These are phyloP conservation scores for Progne subis DNA, from an alignment of 2,113 vertebrate genomes.

Conservation along the genomic window DNA sequence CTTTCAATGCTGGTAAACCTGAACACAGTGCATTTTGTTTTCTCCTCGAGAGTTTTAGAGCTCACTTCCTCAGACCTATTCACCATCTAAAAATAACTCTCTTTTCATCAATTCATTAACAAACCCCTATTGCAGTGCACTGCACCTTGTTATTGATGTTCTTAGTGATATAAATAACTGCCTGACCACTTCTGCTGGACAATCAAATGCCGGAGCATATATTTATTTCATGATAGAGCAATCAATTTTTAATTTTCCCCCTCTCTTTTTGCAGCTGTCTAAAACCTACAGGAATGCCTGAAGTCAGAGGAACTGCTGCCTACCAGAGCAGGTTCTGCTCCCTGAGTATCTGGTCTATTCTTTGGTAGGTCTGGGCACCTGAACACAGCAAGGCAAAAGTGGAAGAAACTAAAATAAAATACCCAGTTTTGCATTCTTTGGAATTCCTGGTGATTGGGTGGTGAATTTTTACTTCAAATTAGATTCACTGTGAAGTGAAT, in stretches of 20 bases:
- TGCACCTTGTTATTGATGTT: not conserved
- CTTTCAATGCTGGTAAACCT: not conserved
- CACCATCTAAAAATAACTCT: constrained; percentile 33
- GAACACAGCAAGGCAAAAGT: not conserved
- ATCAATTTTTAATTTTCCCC: not conserved
- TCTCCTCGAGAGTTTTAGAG: not conserved
- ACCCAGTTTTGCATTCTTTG: not conserved
- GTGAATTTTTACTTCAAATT: not conserved
- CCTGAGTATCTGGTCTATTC: not conserved
- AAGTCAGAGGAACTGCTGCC: not conserved
- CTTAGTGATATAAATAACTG: not conserved
- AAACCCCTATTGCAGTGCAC: not conserved
- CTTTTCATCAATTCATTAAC: constrained; percentile 7
- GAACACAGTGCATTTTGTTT: not conserved
- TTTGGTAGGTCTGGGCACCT: not conserved
- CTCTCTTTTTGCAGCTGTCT: not conserved
- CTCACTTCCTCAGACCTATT: not conserved
- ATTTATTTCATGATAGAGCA: not conserved
- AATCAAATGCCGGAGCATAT: not conserved
- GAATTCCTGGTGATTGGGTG: not conserved
- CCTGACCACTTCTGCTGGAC: not conserved
- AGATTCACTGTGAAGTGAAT: not conserved
- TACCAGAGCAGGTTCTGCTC: not conserved
- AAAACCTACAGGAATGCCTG: not conserved
- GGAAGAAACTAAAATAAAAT: not conserved